These are phyloP conservation scores for Troglohyphantes excavatus DNA, from an alignment of 2,888 invertebrate genomes.

Conservation along the genomic window DNA sequence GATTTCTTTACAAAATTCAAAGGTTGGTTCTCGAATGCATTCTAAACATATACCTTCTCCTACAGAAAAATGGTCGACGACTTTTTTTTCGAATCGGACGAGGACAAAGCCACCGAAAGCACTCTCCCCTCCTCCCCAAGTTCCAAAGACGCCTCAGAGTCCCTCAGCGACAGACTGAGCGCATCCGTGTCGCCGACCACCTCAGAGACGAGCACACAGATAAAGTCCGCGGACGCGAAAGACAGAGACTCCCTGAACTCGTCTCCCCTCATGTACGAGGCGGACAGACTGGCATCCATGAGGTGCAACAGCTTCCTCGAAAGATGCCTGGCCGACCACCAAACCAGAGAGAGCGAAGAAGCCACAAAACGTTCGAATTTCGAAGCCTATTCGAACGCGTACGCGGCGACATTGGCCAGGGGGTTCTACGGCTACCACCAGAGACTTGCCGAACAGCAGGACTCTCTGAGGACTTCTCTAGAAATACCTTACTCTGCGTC, in stretches of 20 bases:
- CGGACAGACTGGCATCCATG: constrained; percentile 5
- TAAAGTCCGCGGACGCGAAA: not conserved
- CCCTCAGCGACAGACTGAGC: not conserved
- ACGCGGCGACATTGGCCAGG: not conserved
- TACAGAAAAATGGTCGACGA: constrained; percentile 59
- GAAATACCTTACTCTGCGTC: constrained; percentile 31
- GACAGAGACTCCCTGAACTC: constrained; percentile 19
- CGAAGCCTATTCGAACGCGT: not conserved
- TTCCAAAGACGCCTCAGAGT: constrained; percentile 19
- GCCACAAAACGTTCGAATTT: constrained; percentile 23
- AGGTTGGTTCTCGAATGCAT: no score
- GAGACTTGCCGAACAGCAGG: constrained; percentile 22
- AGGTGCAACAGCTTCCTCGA: constrained; percentile 57
- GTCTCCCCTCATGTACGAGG: constrained; percentile 34
- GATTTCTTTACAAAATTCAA: no score
- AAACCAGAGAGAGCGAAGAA: not conserved
- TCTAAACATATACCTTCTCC: not conserved
- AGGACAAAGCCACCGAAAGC: constrained; percentile 47
- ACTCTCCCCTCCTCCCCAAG: constrained; percentile 13
- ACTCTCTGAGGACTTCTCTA: constrained; percentile 1
- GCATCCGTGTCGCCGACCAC: not conserved
- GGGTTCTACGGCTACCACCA: constrained; percentile 28
- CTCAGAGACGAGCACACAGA: constrained; percentile 8
- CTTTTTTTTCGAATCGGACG: constrained; percentile 61
- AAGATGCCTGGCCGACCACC: constrained; percentile 39